Conservation (phyloP, 2,113 vertebrate species). For the Sorex fumeus region DNA sequence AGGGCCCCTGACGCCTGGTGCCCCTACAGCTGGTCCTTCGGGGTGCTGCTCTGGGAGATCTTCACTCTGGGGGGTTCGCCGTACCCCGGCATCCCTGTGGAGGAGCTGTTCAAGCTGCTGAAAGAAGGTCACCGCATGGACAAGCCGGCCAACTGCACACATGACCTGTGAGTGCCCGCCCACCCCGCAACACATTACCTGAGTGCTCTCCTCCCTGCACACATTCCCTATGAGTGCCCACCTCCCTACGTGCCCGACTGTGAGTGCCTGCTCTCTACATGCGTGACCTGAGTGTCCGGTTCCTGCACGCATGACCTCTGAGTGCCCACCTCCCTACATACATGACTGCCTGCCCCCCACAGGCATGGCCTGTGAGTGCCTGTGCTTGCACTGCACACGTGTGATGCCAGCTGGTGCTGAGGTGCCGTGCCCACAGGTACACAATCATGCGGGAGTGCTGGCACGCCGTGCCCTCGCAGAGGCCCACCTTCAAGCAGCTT, state of each 20-base stretch:
- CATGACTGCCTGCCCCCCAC: no score
- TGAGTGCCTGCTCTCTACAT: no score
- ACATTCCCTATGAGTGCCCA: no score
- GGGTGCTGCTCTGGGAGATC: constrained; percentile 99
- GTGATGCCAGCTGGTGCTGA: not conserved
- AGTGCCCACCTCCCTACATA: no score
- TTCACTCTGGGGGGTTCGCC: constrained; percentile 98
- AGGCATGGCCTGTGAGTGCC: no score
- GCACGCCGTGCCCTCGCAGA: constrained; percentile 96
- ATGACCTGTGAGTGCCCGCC: constrained; percentile 93
- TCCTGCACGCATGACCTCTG: fast-evolving
- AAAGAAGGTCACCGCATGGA: constrained; percentile 99
- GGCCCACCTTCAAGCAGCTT: constrained; percentile 97
- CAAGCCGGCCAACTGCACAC: constrained; percentile 98
- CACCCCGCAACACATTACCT: no score
- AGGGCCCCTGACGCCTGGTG: not conserved
- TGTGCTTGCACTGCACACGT: no score
- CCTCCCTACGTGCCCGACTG: no score
- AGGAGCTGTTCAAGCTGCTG: constrained; percentile 98
- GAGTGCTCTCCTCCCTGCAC: no score
- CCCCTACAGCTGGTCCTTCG: constrained; percentile 95
- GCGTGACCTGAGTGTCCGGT: fast-evolving
- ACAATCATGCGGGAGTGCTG: constrained; percentile 99
- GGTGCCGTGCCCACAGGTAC: constrained; percentile 89
- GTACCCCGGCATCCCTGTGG: constrained; percentile 97